Evolutionary conservation across 2,113 vertebrate species (phyloP).

Genomic region (Lepidothrix coronata): DNA sequence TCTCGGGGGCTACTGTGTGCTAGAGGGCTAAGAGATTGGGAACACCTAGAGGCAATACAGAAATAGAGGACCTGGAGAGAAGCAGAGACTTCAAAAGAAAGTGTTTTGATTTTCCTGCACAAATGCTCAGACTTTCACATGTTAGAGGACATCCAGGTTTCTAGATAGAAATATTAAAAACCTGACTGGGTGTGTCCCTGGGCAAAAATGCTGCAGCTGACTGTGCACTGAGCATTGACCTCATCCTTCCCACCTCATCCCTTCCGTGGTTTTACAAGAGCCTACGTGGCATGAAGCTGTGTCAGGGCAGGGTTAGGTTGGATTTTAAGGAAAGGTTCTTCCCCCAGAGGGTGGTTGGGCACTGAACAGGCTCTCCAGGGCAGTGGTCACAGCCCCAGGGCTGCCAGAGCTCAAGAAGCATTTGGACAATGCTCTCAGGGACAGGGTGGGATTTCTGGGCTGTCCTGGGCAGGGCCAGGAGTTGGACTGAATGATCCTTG

Average conservation of each 20-base stretch:
- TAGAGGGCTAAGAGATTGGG: not conserved
- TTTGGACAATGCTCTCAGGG: accelerated
- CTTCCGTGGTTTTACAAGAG: not conserved
- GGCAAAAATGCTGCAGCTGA: not conserved
- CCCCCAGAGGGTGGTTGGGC: not conserved
- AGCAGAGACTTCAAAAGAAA: not conserved
- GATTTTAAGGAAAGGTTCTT: not conserved
- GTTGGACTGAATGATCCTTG: not conserved
- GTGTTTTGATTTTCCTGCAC: not conserved
- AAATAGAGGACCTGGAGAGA: not conserved
- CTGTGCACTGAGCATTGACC: not conserved
- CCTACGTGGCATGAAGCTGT: not conserved
- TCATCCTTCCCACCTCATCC: not conserved
- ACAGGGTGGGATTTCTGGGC: not conserved
- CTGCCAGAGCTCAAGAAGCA: not conserved
- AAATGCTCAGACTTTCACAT: not conserved
- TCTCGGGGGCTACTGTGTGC: not conserved
- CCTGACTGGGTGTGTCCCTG: not conserved
- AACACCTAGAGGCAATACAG: not conserved
- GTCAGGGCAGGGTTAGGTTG: accelerated
- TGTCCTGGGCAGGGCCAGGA: not conserved
- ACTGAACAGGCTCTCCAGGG: not conserved
- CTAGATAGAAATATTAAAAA: not conserved
- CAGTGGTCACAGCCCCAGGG: accelerated
- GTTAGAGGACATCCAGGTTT: not conserved